Conservation (phyloP, 2,797 vertebrate genomes). For the Dendrocincla tyrannina region DNA sequence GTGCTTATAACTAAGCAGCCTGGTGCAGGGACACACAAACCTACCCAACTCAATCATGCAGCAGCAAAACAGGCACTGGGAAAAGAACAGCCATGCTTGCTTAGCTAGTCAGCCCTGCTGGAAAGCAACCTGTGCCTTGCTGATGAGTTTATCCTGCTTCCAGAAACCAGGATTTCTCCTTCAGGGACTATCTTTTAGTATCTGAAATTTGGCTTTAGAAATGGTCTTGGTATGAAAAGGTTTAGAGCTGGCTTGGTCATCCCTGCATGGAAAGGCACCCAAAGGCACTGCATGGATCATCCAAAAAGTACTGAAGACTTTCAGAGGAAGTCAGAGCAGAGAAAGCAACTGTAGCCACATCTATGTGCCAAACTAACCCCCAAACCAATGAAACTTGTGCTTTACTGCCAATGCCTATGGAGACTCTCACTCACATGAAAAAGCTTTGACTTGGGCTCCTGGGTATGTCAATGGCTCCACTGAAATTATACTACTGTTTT, state of each 20-base stretch:
- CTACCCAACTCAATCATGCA: neutral
- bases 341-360: neutral
- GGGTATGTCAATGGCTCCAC: constrained; percentile 12
- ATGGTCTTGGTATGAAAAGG: neutral
- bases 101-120: neutral
- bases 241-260: neutral
- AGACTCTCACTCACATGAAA: neutral
- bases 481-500: constrained; percentile 50
- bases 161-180: constrained; percentile 1
- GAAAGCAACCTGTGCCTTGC: neutral
- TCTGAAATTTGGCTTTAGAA: neutral
- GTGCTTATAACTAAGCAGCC: neutral
- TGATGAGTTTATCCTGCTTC: neutral
- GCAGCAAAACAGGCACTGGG: neutral
- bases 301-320: neutral
- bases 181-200: neutral
- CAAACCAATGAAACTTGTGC: neutral
- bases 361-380: neutral
- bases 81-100: neutral
- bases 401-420: neutral
- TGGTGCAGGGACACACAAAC: neutral
- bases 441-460: constrained; percentile 7
- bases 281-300: neutral
- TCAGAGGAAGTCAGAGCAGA: neutral
- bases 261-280: neutral